Evolutionary conservation across 2,113 vertebrate genomes (phyloP).

Genomic region (Nesoenas mayeri): DNA sequence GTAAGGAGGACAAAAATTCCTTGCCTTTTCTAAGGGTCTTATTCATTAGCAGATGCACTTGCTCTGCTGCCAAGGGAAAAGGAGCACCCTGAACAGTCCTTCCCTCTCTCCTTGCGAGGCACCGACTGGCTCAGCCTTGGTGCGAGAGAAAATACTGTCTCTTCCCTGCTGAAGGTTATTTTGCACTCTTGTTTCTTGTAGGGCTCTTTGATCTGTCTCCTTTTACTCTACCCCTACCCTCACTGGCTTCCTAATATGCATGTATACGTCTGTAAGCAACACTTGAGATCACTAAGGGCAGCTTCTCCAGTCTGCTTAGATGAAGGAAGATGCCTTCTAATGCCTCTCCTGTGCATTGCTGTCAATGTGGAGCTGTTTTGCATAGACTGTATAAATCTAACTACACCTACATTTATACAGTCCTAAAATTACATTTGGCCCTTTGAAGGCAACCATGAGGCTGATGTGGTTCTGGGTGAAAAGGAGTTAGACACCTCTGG

Average conservation of each 20-base stretch:
- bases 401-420: no score
- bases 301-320: neutral
- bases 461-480: no score
- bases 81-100: neutral
- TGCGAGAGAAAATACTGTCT: neutral
- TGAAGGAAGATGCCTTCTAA: neutral
- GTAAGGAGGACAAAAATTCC: neutral
- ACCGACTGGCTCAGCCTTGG: neutral
- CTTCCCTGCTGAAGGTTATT: neutral
- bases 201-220: neutral
- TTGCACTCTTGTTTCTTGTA: neutral
- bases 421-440: no score
- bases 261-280: neutral
- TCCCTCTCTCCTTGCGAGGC: neutral
- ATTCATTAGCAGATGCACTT: slow-evolving; percentile 53
- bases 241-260: neutral
- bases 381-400: no score
- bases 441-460: no score
- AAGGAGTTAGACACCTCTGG: no score
- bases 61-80: slow-evolving; percentile 46
- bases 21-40: slow-evolving; percentile 26
- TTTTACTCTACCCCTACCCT: neutral
- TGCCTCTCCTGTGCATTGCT: neutral
- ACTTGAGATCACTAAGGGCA: neutral
- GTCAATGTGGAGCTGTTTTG: neutral